Conservation (phyloP, 2,113 vertebrate species). For the Scalopus aquaticus region DNA sequence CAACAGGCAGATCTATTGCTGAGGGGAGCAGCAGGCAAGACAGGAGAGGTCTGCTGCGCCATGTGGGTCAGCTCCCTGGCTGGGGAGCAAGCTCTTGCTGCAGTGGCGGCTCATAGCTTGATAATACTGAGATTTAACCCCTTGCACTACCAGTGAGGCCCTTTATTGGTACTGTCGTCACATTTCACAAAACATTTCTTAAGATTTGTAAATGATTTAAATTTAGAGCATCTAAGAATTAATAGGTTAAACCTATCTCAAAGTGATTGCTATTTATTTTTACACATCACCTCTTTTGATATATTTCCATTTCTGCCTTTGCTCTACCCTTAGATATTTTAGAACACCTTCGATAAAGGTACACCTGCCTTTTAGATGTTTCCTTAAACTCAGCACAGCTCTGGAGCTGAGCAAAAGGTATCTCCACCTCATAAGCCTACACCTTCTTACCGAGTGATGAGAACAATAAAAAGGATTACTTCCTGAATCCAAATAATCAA, state of each 20-base stretch:
- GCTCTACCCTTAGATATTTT: not conserved
- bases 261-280: no score
- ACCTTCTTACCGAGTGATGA: not conserved
- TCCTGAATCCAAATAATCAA: not conserved
- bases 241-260: not conserved
- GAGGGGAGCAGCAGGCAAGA: no score
- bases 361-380: not conserved
- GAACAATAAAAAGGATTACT: not conserved
- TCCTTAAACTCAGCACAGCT: not conserved
- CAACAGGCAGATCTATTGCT: no score
- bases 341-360: not conserved
- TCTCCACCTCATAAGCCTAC: not conserved
- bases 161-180: not conserved
- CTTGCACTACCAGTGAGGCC: no score
- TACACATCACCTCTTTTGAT: not conserved
- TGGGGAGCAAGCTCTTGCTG: no score
- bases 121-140: no score
- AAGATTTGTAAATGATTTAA: not conserved
- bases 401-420: not conserved
- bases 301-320: not conserved
- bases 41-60: no score
- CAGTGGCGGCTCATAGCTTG: no score
- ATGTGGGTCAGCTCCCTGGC: no score
- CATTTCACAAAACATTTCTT: not conserved
- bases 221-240: not conserved